Base-by-base conservation (phyloP, 2,888 invertebrate genomes). In the Andrena marginata region DNA sequence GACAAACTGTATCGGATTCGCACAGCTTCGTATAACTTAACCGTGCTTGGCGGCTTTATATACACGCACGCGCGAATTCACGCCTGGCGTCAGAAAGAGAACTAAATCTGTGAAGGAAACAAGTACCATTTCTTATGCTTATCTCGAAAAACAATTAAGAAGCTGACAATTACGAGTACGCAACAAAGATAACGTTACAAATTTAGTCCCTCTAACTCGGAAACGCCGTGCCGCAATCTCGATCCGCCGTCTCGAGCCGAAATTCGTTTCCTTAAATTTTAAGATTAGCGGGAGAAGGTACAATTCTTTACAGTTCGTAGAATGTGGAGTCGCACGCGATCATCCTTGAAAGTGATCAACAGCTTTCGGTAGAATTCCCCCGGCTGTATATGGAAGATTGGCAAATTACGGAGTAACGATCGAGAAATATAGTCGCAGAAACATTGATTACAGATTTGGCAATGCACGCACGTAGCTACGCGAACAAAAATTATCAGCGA, bases 391-490 rank as follows among this genome's bases (percentile, higher is more conserved):
- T 64, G 68, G 63, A 72, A 72, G 42, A 13, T 51, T 51, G 59
- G 42, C 73, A 73, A 42, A 31, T 73, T 73, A 72, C 56, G n/a
- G n/a, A 49, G 51, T 23, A 54, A 77, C 72, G 42, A 80, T 48
- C 26, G 67, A 56, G 42, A 51, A 71, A 54, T n/a, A 64, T 42
- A 63, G 62, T 62, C 70, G 70, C 59, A 4, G 29, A 64, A 71
- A 70, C 23, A 64, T 51, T 75, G 42, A 63, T 69, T 51, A 70
- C 79, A 76, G 76, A 68, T 72, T 77, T 63, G 71, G 63, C 77
- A 73, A 77, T 77, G 80, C 77, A 77, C 69, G 77, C 77, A 77
- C 68, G 76, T 69, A 33, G 77, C 80, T 73, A 80, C 77, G 64
- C 72, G 69, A 73, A 73, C 74, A 81, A 78, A 42, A 42, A 60